Conservation (phyloP, 2,888 invertebrate species). For the Oligia fasciuncula region DNA sequence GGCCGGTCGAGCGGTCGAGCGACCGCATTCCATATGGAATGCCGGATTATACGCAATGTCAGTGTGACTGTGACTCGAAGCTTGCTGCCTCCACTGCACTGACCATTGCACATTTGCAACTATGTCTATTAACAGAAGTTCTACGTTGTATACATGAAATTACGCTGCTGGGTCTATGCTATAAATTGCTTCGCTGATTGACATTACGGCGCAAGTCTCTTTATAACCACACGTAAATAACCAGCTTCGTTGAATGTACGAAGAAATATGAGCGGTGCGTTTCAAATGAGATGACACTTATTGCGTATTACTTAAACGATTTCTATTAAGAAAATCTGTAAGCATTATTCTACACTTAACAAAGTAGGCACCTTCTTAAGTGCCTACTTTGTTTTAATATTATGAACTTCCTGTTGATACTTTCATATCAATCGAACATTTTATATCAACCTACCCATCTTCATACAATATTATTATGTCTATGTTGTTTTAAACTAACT, state of each 20-base stretch:
- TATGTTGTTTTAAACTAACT: too few species aligned
- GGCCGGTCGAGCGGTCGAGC: slow-evolving; percentile 83
- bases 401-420: slow-evolving; percentile 20
- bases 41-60: slow-evolving; percentile 89
- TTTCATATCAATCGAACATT: background rate
- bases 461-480: too few species aligned
- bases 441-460: slow-evolving; percentile 6
- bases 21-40: slow-evolving; percentile 90
- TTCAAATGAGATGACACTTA: slow-evolving; percentile 48
- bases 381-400: background rate
- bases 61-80: slow-evolving; percentile 86
- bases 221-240: slow-evolving; percentile 62
- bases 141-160: slow-evolving; percentile 42
- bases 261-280: slow-evolving; percentile 45
- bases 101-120: slow-evolving; percentile 76
- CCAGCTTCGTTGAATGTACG: slow-evolving; percentile 55
- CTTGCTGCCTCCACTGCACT: slow-evolving; percentile 73
- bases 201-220: slow-evolving; percentile 75
- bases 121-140: slow-evolving; percentile 59
- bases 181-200: slow-evolving; percentile 66
- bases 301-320: slow-evolving; percentile 47
- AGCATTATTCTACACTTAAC: background rate
- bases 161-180: slow-evolving; percentile 28
- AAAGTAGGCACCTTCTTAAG: background rate
- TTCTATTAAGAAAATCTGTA: slow-evolving; percentile 17